Conservation (phyloP, 2,113 vertebrate genomes). For the Antennarius striatus region DNA sequence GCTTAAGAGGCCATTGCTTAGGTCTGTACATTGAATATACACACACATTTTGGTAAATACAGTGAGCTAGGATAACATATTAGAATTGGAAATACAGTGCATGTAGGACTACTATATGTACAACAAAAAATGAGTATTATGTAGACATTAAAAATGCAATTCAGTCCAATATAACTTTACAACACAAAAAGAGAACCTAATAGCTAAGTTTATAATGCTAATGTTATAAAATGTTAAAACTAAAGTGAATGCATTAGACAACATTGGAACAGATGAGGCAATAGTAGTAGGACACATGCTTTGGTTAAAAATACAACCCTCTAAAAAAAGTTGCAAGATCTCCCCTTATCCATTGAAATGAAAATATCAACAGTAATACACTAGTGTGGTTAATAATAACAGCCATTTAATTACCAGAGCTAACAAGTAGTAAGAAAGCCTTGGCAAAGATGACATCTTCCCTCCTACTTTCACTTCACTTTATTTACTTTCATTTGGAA, state of each 20-base stretch:
- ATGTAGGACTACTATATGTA: background rate
- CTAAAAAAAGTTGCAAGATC: background rate
- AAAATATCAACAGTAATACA: background rate
- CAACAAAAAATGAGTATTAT: background rate
- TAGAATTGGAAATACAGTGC: background rate
- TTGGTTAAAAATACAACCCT: background rate
- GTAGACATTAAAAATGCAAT: background rate
- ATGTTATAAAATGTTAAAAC: background rate
- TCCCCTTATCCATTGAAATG: background rate
- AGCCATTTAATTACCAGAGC: conserved; percentile 49
- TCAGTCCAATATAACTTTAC: background rate
- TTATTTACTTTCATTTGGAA: background rate
- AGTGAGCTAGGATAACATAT: background rate
- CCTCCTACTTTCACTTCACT: background rate
- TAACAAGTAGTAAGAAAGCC: conserved; percentile 40
- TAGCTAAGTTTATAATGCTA: background rate
- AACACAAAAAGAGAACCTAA: background rate
- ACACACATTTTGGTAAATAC: background rate
- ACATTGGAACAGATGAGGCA: background rate
- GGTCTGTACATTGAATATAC: background rate
- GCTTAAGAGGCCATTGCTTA: background rate
- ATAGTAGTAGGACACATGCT: too few relatives aligned
- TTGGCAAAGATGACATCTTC: conserved; percentile 5
- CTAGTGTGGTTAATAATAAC: conserved; percentile 9
- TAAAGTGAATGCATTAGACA: too few relatives aligned